Evolutionary conservation across 2,797 vertebrate species (phyloP).

Genomic region (Chelon auratus): DNA sequence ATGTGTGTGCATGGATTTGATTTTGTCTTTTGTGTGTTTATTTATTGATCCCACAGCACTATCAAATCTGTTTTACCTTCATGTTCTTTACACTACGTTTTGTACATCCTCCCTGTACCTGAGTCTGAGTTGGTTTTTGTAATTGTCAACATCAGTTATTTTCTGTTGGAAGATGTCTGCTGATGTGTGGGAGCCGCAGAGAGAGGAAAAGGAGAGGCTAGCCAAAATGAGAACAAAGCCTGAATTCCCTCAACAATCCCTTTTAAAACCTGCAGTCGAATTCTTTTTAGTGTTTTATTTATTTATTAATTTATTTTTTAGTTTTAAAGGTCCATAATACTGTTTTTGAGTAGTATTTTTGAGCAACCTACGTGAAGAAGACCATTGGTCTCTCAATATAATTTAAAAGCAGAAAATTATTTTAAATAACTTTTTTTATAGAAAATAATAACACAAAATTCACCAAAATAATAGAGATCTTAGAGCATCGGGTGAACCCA

Average conservation of each 20-base stretch:
- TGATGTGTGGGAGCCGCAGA: slow-evolving; percentile 47
- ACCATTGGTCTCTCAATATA: no score
- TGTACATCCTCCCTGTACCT: slow-evolving; percentile 2
- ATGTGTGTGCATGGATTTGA: slow-evolving; percentile 6
- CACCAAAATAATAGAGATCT: no score
- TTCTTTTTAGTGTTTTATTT: slow-evolving; percentile 4
- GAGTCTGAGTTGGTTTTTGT: slow-evolving; percentile 32
- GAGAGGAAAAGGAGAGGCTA: slow-evolving; percentile 2
- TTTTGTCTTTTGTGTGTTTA: neutral
- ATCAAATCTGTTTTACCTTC: slow-evolving; percentile 12
- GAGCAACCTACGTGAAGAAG: neutral
- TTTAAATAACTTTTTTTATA: no score
- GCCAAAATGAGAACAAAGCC: slow-evolving; percentile 53
- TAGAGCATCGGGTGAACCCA: no score
- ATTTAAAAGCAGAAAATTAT: no score
- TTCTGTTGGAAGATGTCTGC: slow-evolving; percentile 37
- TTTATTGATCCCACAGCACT: slow-evolving; percentile 7
- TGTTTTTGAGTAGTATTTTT: neutral
- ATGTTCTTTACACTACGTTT: slow-evolving; percentile 13
- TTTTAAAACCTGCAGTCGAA: neutral
- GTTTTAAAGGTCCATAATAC: neutral
- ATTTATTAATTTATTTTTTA: neutral
- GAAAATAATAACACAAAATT: no score
- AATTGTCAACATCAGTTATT: slow-evolving; percentile 28
- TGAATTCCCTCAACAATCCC: slow-evolving; percentile 16